These are phyloP conservation scores for Cichlasoma orientale DNA, from an alignment of 2,797 vertebrate genomes.

Conservation along the genomic window DNA sequence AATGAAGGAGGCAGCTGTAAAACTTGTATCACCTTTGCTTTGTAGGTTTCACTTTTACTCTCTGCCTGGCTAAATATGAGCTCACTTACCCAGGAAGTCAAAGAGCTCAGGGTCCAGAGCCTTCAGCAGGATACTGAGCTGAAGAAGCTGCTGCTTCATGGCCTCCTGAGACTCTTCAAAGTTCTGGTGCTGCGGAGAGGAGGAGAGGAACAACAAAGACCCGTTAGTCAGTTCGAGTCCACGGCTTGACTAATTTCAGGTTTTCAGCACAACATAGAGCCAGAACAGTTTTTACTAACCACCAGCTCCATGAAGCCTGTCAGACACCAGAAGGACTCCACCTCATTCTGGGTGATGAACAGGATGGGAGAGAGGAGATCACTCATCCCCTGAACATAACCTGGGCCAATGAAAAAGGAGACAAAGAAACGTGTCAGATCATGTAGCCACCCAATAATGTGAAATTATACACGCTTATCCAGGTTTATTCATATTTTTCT, in stretches of 20 bases:
- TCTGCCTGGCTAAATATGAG: neutral
- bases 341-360: slow-evolving; percentile 90
- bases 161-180: slow-evolving; percentile 95
- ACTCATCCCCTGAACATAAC: slow-evolving; percentile 94
- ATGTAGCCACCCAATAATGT: too few relatives aligned
- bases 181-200: slow-evolving; percentile 85
- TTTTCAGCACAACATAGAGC: neutral
- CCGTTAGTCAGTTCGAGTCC: rapidly evolving
- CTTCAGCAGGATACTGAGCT: slow-evolving; percentile 86
- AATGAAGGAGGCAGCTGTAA: neutral
- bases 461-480: too few relatives aligned
- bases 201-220: neutral
- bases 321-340: slow-evolving; percentile 95
- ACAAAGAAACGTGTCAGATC: neutral
- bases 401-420: slow-evolving; percentile 58
- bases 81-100: slow-evolving; percentile 88
- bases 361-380: slow-evolving; percentile 91
- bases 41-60: neutral
- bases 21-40: neutral
- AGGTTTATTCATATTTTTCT: too few relatives aligned
- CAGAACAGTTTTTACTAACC: slow-evolving; percentile 72
- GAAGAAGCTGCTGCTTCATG: slow-evolving; percentile 91
- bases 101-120: slow-evolving; percentile 89
- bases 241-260: neutral
- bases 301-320: slow-evolving; percentile 91